Conservation (phyloP, 2,888 invertebrate species). For the Drosophila colorata region DNA sequence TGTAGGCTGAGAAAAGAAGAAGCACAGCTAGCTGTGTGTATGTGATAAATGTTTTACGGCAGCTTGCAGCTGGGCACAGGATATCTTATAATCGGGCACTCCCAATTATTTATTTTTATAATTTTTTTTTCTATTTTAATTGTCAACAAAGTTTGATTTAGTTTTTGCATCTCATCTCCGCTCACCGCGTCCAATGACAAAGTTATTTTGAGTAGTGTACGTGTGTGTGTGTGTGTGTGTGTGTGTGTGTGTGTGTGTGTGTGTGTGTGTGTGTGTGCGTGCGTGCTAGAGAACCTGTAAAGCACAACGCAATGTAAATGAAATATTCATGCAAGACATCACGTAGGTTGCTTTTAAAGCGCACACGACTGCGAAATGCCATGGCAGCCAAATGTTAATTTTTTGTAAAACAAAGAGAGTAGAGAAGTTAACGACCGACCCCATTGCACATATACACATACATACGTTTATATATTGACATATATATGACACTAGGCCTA, state of each 20-base stretch:
- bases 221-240: conserved; percentile 17
- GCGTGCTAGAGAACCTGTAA: conserved; percentile 44
- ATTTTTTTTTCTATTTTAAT: conserved; percentile 9
- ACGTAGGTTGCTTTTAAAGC: conserved; percentile 61
- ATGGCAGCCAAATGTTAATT: conserved; percentile 35
- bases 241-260: too few relatives aligned
- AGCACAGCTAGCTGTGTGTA: too few relatives aligned
- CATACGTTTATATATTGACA: background rate
- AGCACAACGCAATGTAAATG: conserved; percentile 60
- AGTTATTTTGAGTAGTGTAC: conserved; percentile 43
- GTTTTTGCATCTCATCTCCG: conserved; percentile 19
- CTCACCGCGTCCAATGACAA: conserved; percentile 34
- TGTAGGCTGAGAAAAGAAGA: too few relatives aligned
- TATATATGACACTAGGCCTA: conserved; percentile 41
- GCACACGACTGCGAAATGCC: conserved; percentile 50
- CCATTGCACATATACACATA: conserved; percentile 21
- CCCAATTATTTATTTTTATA: too few relatives aligned
- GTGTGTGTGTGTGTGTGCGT: conserved; percentile 12
- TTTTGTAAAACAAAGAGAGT: conserved; percentile 35
- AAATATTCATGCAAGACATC: conserved; percentile 76
- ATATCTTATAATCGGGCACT: background rate
- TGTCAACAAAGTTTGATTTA: conserved; percentile 48
- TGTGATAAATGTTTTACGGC: too few relatives aligned
- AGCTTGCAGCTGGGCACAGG: background rate
- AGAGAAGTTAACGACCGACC: conserved; percentile 59